Conservation (phyloP, 2,113 vertebrate species). For the Ibidorhyncha struthersii region DNA sequence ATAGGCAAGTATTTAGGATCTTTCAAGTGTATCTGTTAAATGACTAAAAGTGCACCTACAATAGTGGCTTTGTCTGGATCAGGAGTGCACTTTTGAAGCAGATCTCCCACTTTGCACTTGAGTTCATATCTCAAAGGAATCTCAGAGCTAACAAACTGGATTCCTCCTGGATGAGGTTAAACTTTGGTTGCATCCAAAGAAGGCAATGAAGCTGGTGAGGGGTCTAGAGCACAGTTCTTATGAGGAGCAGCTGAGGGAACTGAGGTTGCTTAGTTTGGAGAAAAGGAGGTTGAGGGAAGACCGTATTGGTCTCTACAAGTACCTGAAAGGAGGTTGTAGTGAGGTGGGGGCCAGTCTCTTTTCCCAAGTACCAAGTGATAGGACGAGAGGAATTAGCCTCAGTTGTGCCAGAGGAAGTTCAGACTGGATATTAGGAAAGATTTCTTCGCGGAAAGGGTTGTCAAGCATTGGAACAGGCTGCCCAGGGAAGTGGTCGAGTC, state of each 20-base stretch:
- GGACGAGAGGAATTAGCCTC: background rate
- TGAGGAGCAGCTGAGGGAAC: background rate
- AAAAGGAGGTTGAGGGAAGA: background rate
- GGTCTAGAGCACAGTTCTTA: background rate
- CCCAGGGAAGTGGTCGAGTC: background rate
- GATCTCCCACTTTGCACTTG: background rate
- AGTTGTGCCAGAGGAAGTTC: background rate
- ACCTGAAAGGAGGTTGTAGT: background rate
- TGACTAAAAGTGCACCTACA: background rate
- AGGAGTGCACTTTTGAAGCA: background rate
- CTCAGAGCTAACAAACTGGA: background rate
- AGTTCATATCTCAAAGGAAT: background rate
- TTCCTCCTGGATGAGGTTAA: background rate
- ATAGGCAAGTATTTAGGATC: background rate
- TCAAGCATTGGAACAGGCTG: background rate
- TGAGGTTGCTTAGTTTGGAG: background rate
- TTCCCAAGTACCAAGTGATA: background rate
- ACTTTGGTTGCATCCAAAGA: background rate
- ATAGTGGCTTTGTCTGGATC: accelerated
- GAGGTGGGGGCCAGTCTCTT: background rate
- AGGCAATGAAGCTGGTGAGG: background rate
- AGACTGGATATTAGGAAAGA: background rate
- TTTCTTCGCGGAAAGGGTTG: background rate
- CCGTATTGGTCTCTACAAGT: background rate
- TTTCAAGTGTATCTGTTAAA: accelerated